A percentile compares a stretch with the other conserved stretches of the same genome.
These are phyloP conservation scores for Callosobruchus maculatus DNA, from an alignment of 2,888 invertebrate genomes.

Conservation along the genomic window DNA sequence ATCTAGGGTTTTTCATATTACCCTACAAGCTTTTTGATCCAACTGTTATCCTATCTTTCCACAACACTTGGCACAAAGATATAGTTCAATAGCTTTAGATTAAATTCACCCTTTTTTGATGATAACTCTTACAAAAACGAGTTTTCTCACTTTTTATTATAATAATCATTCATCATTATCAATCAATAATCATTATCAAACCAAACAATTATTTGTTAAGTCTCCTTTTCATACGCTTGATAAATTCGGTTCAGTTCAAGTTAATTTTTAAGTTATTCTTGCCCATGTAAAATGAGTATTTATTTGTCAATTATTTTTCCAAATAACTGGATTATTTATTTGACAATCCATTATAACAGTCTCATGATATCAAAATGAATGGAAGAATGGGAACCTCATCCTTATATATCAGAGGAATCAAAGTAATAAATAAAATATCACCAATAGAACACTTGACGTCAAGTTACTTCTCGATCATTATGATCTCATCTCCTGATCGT, in stretches of 20 bases:
- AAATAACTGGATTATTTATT: neutral
- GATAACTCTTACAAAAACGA: too few species aligned
- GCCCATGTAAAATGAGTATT: neutral
- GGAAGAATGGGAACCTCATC: neutral
- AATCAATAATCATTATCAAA: too few species aligned
- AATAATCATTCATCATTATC: too few species aligned
- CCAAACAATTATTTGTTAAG: too few species aligned
- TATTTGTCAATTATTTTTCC: neutral
- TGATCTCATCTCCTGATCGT: conserved; percentile 84
- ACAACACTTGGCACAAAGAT: too few species aligned
- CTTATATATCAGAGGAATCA: neutral
- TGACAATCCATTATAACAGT: neutral
- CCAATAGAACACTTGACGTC: conserved; percentile 59
- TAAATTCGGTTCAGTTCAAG: neutral
- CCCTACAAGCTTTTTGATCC: too few species aligned
- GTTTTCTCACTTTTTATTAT: too few species aligned
- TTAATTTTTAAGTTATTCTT: neutral
- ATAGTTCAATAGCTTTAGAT: too few species aligned
- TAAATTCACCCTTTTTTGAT: too few species aligned
- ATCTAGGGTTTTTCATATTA: too few species aligned
- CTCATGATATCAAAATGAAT: neutral
- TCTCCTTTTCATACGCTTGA: too few species aligned
- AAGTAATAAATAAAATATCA: neutral
- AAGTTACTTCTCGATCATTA: conserved; percentile 51
- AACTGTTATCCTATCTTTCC: too few species aligned